phyloP scores from a whole-genome alignment of 2,888 invertebrate species.

The Melinaea marsaeus region DNA sequence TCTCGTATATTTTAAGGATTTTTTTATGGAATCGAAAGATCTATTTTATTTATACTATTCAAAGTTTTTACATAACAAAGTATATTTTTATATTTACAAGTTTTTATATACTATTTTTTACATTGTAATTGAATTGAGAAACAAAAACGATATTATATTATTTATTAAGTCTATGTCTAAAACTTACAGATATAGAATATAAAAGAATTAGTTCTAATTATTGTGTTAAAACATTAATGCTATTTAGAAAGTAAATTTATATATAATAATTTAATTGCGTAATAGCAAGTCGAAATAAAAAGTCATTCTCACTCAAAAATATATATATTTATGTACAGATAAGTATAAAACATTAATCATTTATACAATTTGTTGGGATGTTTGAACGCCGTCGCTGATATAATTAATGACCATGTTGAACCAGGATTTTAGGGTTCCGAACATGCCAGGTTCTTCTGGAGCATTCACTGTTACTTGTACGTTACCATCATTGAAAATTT shows the following conservation, averaged over 20 bases:
- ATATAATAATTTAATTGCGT: background rate
- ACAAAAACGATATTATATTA: too few relatives aligned
- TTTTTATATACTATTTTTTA: too few relatives aligned
- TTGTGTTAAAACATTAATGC: background rate
- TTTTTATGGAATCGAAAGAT: background rate
- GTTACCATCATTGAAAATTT: constrained; percentile 55
- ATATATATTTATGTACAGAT: constrained; percentile 2
- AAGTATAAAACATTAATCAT: background rate
- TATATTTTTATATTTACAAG: too few relatives aligned
- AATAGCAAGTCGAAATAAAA: background rate
- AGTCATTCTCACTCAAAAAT: background rate
- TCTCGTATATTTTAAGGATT: background rate
- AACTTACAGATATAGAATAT: too few relatives aligned
- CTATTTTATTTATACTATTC: background rate
- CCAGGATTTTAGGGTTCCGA: constrained; percentile 56
- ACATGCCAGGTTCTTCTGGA: constrained; percentile 45
- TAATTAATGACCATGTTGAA: constrained; percentile 57
- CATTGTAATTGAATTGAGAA: too few relatives aligned
- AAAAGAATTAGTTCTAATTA: too few relatives aligned
- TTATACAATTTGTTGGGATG: constrained; percentile 54
- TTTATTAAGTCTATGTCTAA: too few relatives aligned
- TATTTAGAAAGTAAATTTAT: background rate
- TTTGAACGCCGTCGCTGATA: constrained; percentile 48
- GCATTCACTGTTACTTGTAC: constrained; percentile 53
- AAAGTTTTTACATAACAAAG: too few relatives aligned